Conservation (phyloP, 2,113 vertebrate species). For the Dromaius novaehollandiae region DNA sequence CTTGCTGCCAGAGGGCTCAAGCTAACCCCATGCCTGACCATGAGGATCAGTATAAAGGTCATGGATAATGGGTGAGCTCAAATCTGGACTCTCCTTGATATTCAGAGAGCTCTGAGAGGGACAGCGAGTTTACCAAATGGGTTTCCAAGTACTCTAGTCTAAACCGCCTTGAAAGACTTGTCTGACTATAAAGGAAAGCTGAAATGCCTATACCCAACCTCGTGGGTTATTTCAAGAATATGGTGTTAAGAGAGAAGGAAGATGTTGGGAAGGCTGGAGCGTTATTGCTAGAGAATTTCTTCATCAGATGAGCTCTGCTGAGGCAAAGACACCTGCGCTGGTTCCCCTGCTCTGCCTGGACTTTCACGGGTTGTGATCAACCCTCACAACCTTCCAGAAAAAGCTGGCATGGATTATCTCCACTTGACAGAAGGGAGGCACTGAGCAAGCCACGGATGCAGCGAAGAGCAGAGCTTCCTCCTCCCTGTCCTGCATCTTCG, state of each 20-base stretch:
- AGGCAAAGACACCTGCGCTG: fast-evolving
- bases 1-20: neutral
- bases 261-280: neutral
- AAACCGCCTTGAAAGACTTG: neutral
- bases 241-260: fast-evolving
- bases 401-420: fast-evolving
- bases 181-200: neutral
- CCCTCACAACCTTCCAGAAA: neutral
- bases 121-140: neutral
- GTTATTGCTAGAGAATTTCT: neutral
- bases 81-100: neutral
- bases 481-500: neutral
- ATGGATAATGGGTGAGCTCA: neutral
- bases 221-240: neutral
- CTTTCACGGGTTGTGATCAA: fast-evolving
- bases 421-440: neutral
- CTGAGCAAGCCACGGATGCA: neutral
- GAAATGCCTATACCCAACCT: neutral
- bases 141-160: neutral
- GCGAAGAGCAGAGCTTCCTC: neutral
- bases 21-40: neutral
- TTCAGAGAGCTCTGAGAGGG: neutral
- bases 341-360: neutral
- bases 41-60: neutral
- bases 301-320: fast-evolving